Conservation (phyloP, 2,888 invertebrate species). For the Poecilobothrus nobilitatus region DNA sequence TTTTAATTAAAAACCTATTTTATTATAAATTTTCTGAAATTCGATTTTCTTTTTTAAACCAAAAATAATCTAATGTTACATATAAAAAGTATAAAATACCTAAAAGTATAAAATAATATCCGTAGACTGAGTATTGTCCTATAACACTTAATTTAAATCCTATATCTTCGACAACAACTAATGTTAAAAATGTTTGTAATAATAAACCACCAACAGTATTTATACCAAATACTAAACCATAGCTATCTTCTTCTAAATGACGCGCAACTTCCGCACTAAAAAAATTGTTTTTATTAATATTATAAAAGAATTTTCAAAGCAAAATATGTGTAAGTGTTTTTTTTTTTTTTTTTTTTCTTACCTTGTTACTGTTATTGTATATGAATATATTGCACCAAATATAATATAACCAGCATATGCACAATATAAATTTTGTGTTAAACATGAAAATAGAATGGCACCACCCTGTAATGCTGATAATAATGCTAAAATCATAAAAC, state of each 20-base stretch:
- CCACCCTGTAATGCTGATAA: conserved; percentile 46
- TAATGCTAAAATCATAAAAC: conserved; percentile 39
- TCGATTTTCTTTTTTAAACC: not conserved
- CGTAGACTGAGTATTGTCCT: conserved; percentile 38
- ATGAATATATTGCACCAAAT: conserved; percentile 64
- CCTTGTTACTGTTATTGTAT: conserved; percentile 48
- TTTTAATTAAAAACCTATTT: too few relatives aligned
- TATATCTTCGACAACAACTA: conserved; percentile 34
- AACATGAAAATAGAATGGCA: conserved; percentile 47
- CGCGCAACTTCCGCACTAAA: conserved; percentile 78
- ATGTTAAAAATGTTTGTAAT: conserved; percentile 69
- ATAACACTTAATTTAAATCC: conserved; percentile 33
- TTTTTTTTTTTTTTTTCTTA: not conserved
- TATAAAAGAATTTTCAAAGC: not conserved
- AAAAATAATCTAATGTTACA: conserved; percentile 31
- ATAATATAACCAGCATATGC: conserved; percentile 63
- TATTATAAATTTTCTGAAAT: not conserved
- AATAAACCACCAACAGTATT: conserved; percentile 74
- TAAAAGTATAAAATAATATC: conserved; percentile 37
- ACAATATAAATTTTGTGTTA: conserved; percentile 50
- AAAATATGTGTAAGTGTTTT: too few relatives aligned
- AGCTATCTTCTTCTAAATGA: conserved; percentile 70
- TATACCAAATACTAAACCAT: conserved; percentile 82
- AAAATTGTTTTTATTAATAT: not conserved
- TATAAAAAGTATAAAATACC: conserved; percentile 34